Evolutionary conservation across 1,140 invertebrate species (phyloP).

Genomic region (Dryas iulia): DNA sequence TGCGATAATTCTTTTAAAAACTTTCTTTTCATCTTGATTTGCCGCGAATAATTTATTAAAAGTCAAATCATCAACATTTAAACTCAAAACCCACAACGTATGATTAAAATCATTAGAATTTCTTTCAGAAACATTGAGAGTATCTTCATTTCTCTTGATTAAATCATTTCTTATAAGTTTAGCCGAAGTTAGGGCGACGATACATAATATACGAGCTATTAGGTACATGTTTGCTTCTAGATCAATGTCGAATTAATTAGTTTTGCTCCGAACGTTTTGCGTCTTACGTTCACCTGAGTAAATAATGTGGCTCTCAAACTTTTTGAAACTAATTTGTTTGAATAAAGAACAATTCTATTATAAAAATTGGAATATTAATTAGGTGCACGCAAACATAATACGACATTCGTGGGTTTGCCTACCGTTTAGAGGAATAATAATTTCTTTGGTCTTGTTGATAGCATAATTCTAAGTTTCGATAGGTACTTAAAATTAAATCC

Average conservation of each 20-base stretch:
- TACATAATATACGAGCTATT: constrained; percentile 1
- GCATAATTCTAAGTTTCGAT: no score
- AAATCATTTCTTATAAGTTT: constrained; percentile 5
- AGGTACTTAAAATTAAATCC: no score
- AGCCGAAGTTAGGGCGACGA: not conserved
- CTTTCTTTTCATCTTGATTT: constrained; percentile 28
- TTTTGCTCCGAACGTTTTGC: not conserved
- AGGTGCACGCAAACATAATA: no score
- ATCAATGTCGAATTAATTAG: constrained; percentile 7
- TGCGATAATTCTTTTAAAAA: constrained; percentile 29
- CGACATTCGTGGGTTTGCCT: no score
- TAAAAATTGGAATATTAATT: no score
- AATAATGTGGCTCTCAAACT: not conserved
- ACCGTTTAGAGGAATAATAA: no score
- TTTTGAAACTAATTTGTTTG: not conserved
- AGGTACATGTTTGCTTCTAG: constrained; percentile 5
- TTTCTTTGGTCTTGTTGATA: no score
- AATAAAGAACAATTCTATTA: no score
- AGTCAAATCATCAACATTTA: constrained; percentile 34
- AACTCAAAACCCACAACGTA: constrained; percentile 36
- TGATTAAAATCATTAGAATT: not conserved
- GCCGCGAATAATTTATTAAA: constrained; percentile 29
- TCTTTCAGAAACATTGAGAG: not conserved
- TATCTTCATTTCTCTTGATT: not conserved
- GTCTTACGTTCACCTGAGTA: constrained; percentile 2